Percentiles rank a stretch among this genome's conserved stretches.
These are phyloP conservation scores for Pipa parva DNA, from an alignment of 2,113 vertebrate species.

Conservation along the genomic window DNA sequence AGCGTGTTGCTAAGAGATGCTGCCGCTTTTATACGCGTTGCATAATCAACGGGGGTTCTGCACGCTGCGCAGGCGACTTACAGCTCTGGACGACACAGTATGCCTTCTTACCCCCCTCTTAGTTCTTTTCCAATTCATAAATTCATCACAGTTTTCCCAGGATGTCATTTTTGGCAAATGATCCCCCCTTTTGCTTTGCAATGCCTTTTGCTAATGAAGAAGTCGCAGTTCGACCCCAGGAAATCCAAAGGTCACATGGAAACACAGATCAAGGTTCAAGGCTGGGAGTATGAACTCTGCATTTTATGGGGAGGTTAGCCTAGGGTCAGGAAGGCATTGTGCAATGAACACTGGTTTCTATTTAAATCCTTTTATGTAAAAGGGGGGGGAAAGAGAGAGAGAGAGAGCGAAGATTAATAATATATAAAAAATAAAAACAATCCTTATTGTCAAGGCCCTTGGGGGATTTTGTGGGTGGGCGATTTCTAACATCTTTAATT, in stretches of 20 bases:
- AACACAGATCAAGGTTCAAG: conserved; percentile 57
- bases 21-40: not conserved
- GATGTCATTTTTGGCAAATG: conserved; percentile 51
- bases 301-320: conserved; percentile 48
- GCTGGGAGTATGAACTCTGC: conserved; percentile 55
- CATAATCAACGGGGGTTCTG: conserved; percentile 9
- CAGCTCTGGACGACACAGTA: not conserved
- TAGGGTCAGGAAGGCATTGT: conserved; percentile 47
- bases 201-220: conserved; percentile 55
- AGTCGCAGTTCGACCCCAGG: conserved; percentile 59
- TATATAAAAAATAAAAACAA: conserved; percentile 3
- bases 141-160: conserved; percentile 54
- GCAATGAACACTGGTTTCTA: conserved; percentile 47
- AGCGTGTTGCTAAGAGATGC: not conserved
- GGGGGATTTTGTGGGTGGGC: conserved; percentile 9
- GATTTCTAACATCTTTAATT: too few species aligned
- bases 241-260: conserved; percentile 59
- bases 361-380: conserved; percentile 45
- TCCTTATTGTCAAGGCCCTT: not conserved
- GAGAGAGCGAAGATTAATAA: not conserved
- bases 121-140: conserved; percentile 47
- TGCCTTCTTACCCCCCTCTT: not conserved
- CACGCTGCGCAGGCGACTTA: not conserved
- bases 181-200: conserved; percentile 44
- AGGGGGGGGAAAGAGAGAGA: conserved; percentile 19